Base-by-base conservation (phyloP, 2,888 invertebrate species). In the Drosophila rubida region DNA sequence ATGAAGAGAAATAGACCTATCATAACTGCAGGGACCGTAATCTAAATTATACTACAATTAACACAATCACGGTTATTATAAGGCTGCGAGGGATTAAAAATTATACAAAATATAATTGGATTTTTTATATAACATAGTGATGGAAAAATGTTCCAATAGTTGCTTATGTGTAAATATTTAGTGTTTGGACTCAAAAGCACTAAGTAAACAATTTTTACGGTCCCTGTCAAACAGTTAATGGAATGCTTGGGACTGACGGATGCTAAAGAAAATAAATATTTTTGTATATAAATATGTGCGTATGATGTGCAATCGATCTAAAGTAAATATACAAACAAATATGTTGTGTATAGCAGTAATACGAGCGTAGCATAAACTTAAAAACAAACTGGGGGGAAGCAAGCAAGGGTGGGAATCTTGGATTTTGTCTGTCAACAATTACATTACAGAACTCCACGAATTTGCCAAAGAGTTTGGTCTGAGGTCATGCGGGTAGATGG, bases 381-480 rank as follows among this genome's bases (percentile, higher is more conserved):
- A 44, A 55, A 63, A 42, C 30, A 79, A 57, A 44, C 48, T 55
- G 58, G 7, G 23, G 8, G 25, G 16, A 19, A 39, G 39, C 39
- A 19, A 39, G 25, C 25, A 39, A 6, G 16, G 32, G 55, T n/a
- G n/a, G 41, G 63, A 49, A 39, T 27, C 37, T 32, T 41, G 23
- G 27, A 27, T 32, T 32, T 32, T 32, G 1, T 32, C n/a, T n/a
- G 22, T 53, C 22, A 41, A 41, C 51, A 78, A 66, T 84, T 84
- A 84, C 84, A 78, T 85, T 69, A 72, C 65, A 48, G 63, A 50
- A 58, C 72, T 74, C 84, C 84, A 88, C n/a, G 74, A 55, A n/a
- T 58, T 60, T 16, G 87, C 81, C 70, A 54, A 22, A 2, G 62
- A 9, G 0, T 53, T 46, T 39, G 66, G 50, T 51, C 69, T 78